phyloP scores from a whole-genome alignment of 1,140 invertebrate genomes.

The Drosophila pallidifrons region DNA sequence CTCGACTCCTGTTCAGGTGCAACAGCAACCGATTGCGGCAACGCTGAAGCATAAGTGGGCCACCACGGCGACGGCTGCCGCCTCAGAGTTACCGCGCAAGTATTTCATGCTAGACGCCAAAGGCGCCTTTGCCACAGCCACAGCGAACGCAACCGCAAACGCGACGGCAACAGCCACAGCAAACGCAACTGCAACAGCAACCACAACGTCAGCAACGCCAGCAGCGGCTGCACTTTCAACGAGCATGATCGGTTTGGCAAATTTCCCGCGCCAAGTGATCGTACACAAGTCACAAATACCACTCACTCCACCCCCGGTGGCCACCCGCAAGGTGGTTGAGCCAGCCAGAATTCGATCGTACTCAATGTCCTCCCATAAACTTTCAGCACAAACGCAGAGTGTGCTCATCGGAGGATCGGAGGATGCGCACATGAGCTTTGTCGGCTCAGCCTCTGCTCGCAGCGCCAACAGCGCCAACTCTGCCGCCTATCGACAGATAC shows the following conservation, averaged over 20 bases:
- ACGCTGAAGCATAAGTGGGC: conserved; percentile 63
- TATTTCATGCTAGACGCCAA: conserved; percentile 46
- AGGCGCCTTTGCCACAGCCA: conserved; percentile 8
- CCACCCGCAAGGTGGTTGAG: conserved; percentile 71
- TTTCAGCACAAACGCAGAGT: conserved; percentile 64
- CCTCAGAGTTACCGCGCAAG: conserved; percentile 48
- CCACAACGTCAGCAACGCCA: neutral
- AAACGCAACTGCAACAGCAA: neutral
- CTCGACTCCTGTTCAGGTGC: neutral
- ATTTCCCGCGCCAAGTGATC: too few relatives aligned
- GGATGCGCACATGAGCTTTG: conserved; percentile 38
- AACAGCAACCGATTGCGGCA: conserved; percentile 10
- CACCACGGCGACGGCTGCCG: conserved; percentile 17
- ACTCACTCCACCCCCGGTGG: conserved; percentile 75
- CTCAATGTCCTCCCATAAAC: conserved; percentile 81
- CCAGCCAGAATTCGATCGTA: conserved; percentile 70
- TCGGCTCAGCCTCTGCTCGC: conserved; percentile 18
- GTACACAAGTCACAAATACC: conserved; percentile 57
- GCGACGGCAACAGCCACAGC: conserved; percentile 4
- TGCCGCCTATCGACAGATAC: conserved; percentile 18
- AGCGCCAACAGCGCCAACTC: conserved; percentile 17
- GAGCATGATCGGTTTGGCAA: neutral
- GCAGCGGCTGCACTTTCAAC: neutral
- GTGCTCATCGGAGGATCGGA: conserved; percentile 29
- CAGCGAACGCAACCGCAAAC: conserved; percentile 14